Evolutionary conservation across 2,888 invertebrate species (phyloP), one percentile per base, ranked within the genome.

Genomic region (Sclerodermus sp.): DNA sequence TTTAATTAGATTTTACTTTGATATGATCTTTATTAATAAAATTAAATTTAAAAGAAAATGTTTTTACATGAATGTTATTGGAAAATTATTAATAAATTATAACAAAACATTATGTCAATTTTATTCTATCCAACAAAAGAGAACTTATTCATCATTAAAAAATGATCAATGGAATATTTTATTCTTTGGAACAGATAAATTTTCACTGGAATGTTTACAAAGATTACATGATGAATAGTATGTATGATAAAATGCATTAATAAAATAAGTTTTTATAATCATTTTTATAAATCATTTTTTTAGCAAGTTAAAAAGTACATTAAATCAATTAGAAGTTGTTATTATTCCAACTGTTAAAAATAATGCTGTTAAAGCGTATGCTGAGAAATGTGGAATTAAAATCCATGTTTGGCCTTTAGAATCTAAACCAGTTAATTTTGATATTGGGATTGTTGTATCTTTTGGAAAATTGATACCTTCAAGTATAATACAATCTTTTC

Each of bases 401-500:
- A 70, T 87, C 14, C 82, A 87, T 61, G 72, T 81, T 52, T 95
- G 93, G 93, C 88, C 88, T 1, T 72, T 78, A 23, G 58, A 75
- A 34, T 67, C 82, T 34, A 58, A 70, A 8, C 66, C 80, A 44
- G 70, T 75, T 12, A 78, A 82, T 45, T 95, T 88, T 80, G 89
- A 96, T 73, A 79, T 96, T 52, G 96, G 96, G 3, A 79, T 96
- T 42, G 91, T 97, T 23, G 94, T 92, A 1, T 96, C 96, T 0
- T 97, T 97, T 82, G 96, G 97, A 0, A 88, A 93, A 72, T 81
- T 97, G 53, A 93, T 97, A 67, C 93, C 93, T 34, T 80, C 84
- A 57, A 74, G 82, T 45, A 76, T 94, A 0, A 90, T 97, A 29
- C 79, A 85, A 8, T 82, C 85, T 51, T 95, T 96, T 79, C 89